These are phyloP conservation scores for Oreocharis arfaki DNA, from an alignment of 2,113 vertebrate genomes.

Conservation along the genomic window DNA sequence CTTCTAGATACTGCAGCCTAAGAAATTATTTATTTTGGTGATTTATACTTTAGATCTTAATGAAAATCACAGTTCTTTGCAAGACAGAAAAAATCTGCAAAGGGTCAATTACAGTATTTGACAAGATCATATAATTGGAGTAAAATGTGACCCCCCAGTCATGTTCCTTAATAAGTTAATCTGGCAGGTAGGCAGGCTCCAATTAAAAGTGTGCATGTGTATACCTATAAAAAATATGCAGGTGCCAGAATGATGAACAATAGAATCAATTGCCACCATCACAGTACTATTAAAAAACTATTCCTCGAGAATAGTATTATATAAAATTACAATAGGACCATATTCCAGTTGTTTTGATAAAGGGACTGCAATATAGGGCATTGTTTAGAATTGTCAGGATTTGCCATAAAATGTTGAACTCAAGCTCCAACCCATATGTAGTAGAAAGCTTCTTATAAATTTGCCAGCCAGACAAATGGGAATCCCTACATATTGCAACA, in stretches of 20 bases:
- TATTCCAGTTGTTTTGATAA: not conserved
- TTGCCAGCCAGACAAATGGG: not conserved
- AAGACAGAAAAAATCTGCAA: not conserved
- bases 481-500: not conserved
- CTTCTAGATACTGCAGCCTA: not conserved
- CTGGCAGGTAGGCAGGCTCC: not conserved
- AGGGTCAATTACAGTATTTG: not conserved
- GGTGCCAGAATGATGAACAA: not conserved
- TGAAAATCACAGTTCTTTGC: not conserved
- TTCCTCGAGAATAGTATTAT: not conserved
- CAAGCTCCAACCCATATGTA: not conserved
- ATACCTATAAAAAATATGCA: not conserved
- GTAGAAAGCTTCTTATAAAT: not conserved
- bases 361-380: not conserved
- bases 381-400: not conserved
- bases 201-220: not conserved
- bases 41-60: not conserved
- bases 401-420: conserved; percentile 4
- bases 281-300: not conserved
- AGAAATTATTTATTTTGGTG: not conserved
- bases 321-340: not conserved
- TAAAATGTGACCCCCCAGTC: not conserved
- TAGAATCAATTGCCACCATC: not conserved
- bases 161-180: not conserved
- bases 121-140: not conserved